Percentiles rank a stretch among this genome's conserved stretches.
These are phyloP conservation scores for Saturnia japonica DNA, from an alignment of 2,888 invertebrate genomes.

Conservation along the genomic window DNA sequence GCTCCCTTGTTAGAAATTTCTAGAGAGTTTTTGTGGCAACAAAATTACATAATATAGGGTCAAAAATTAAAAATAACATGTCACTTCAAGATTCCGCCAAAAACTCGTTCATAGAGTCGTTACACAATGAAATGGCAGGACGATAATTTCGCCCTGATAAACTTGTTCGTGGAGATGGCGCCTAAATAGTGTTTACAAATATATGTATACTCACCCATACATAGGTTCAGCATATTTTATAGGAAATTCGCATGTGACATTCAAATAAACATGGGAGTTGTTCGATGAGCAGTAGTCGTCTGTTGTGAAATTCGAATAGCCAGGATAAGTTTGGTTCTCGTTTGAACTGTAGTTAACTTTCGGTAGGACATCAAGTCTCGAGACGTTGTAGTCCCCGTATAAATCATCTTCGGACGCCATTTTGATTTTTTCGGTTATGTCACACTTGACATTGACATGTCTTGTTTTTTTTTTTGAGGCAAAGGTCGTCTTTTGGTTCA, in stretches of 20 bases:
- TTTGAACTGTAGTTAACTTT: conserved; percentile 51
- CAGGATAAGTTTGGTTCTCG: conserved; percentile 51
- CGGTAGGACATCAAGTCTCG: conserved; percentile 36
- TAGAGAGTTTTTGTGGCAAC: too few species aligned
- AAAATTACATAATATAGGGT: too few species aligned
- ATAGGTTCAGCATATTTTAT: conserved; percentile 86
- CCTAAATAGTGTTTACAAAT: too few species aligned
- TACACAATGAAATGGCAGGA: too few species aligned
- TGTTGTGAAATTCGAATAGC: conserved; percentile 63
- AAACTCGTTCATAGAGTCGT: too few species aligned
- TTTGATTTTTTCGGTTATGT: conserved; percentile 46
- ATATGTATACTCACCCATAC: conserved; percentile 79
- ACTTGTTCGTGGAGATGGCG: too few species aligned
- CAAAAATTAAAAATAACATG: too few species aligned
- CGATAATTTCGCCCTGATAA: too few species aligned
- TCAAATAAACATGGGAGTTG: conserved; percentile 76
- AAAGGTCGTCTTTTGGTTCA: not conserved
- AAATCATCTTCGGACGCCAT: conserved; percentile 66
- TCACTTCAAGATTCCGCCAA: too few species aligned
- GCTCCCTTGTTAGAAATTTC: too few species aligned
- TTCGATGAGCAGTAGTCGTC: conserved; percentile 72
- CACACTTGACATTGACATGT: conserved; percentile 26
- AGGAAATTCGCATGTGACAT: conserved; percentile 85
- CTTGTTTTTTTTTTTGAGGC: not conserved
- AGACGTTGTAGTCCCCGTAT: conserved; percentile 49